A percentile compares a stretch with the other conserved stretches of the same genome.
phyloP scores from a whole-genome alignment of 2,797 vertebrate genomes.

The Taeniopygia guttata region DNA sequence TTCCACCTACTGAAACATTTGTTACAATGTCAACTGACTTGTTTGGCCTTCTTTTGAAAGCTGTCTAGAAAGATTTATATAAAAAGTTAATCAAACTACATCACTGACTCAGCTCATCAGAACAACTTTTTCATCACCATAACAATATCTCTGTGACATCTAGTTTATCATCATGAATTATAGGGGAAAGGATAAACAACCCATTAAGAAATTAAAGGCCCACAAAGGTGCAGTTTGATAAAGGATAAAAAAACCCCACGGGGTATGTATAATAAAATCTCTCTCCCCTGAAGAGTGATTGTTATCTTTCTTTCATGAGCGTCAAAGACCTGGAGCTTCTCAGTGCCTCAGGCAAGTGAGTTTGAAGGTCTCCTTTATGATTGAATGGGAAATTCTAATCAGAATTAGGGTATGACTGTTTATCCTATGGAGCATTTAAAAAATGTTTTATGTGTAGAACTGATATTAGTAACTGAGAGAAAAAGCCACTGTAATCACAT shows the following conservation, averaged over 20 bases:
- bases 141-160: background rate
- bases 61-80: slow-evolving; percentile 28
- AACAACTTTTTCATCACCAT: slow-evolving; percentile 25
- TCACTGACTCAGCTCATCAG: slow-evolving; percentile 5
- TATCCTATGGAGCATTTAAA: slow-evolving; percentile 53
- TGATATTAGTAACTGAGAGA: slow-evolving; percentile 43
- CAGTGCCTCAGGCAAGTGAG: slow-evolving; percentile 75
- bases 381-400: slow-evolving; percentile 69
- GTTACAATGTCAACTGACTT: background rate
- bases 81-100: slow-evolving; percentile 54
- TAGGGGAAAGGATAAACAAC: slow-evolving; percentile 57
- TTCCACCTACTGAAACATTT: background rate
- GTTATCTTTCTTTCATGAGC: slow-evolving; percentile 77
- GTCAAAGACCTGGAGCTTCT: slow-evolving; percentile 71
- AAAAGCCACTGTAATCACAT: background rate
- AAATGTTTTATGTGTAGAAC: slow-evolving; percentile 32
- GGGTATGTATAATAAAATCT: slow-evolving; percentile 66
- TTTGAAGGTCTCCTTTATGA: slow-evolving; percentile 73
- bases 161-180: slow-evolving; percentile 51
- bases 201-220: slow-evolving; percentile 64
- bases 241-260: slow-evolving; percentile 50
- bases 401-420: slow-evolving; percentile 74
- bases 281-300: slow-evolving; percentile 68
- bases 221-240: slow-evolving; percentile 67
- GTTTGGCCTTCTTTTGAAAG: slow-evolving; percentile 4